A percentile compares a stretch with the other conserved stretches of the same genome.
These are phyloP conservation scores for Cinara cedri DNA, from an alignment of 2,888 invertebrate species.

Conservation along the genomic window DNA sequence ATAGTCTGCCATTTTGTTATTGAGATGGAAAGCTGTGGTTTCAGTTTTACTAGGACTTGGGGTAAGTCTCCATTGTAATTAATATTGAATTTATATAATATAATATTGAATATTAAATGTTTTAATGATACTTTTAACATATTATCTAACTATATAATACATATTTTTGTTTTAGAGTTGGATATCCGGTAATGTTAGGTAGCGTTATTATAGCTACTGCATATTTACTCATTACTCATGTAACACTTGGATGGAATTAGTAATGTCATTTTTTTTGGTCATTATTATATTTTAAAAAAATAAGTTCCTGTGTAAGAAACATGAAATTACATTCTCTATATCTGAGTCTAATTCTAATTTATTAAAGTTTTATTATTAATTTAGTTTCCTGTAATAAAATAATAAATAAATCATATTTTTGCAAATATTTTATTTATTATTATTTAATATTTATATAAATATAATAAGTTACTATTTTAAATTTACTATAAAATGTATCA, in stretches of 20 bases:
- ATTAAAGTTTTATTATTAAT: not conserved
- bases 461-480: not conserved
- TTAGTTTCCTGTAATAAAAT: not conserved
- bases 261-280: constrained; percentile 56
- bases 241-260: constrained; percentile 71
- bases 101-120: too few relatives aligned
- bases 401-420: not conserved
- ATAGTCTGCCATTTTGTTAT: too few relatives aligned
- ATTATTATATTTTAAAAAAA: not conserved
- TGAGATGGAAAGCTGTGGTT: too few relatives aligned
- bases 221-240: constrained; percentile 77
- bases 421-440: too few relatives aligned
- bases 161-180: constrained; percentile 69
- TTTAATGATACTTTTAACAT: too few relatives aligned
- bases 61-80: too few relatives aligned
- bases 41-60: too few relatives aligned
- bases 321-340: not conserved
- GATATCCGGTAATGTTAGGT: constrained; percentile 83
- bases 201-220: constrained; percentile 72
- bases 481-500: not conserved
- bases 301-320: constrained; percentile 28
- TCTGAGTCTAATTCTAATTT: not conserved
- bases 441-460: not conserved
- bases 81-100: too few relatives aligned
- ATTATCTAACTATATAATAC: not conserved